Evolutionary conservation across 2,888 invertebrate species (phyloP), one percentile per base, ranked within the genome.

Genomic region (Pterostichus niger): DNA sequence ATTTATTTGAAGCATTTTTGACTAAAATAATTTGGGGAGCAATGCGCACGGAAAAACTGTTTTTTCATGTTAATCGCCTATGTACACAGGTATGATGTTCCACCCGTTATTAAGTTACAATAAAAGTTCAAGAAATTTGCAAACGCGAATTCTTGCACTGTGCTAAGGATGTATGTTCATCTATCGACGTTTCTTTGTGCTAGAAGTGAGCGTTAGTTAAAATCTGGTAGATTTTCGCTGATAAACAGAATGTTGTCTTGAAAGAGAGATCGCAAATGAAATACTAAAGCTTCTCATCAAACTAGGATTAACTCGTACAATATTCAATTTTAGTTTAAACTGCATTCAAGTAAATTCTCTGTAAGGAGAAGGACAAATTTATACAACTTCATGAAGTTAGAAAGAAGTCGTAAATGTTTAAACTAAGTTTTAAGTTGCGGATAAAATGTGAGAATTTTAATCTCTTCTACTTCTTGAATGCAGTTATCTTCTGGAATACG

Each of bases 281-380:
- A 61, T 61, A 68, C 35, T 35, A 68, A 13, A 68, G 35, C 40
- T 40, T 68, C 64, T 68, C 64, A 40, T 68, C 64, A 68, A 68
- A 68, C 40, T 68, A 68, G 64, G 64, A 68, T 68, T 68, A 68
- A 40, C 40, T 68, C 64, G 13, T 40, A 40, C 64, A 68, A 68
- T 68, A 68, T 68, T 68, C 64, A 68, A 68, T 68, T 68, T 68
- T 68, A 68, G 40, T 33, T 68, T 4, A 13, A 64, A 68, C 35
- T 68, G 1, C 24, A 3, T 24, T 68, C 40, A 35, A 40, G 15
- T 40, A 68, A 68, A 68, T 40, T 68, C 64, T 24, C 9, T 35
- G 13, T 68, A 40, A 68, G 35, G 11, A 40, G 64, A 68, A 24
- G 24, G 64, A 68, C 40, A 40, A 68, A 68, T 68, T 68, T 68